Base-by-base conservation (phyloP, 2,888 invertebrate species). In the Drosophila aldrichi region DNA sequence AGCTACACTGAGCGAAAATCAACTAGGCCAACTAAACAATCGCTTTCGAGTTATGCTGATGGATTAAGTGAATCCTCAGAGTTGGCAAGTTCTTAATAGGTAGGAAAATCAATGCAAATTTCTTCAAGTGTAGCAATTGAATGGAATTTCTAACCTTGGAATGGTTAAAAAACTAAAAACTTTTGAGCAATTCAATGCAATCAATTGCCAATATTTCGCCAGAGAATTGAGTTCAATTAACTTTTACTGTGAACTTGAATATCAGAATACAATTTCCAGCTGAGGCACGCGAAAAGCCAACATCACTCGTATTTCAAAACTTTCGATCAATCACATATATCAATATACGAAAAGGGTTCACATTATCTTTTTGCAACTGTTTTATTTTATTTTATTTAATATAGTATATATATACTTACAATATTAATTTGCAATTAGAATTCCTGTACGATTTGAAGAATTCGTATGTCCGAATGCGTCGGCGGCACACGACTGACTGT, bases 151-250 rank as follows among this genome's bases (percentile, higher is more conserved):
- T 49, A 69, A 65, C 77, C 74, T 73, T 73, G 68, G 32, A 38
- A 32, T 55, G 20, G 14, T 32, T 40, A 25, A 36, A 36, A 32
- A 34, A 40, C 16, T 20, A 41, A 36, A 38, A 75, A 32, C 7
- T 49, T 46, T 46, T 18, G n/a, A 38, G 10, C 43, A 61, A 78
- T 55, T 59, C 62, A 60, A 36, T 38, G 25, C 68, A 65, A 65
- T 62, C n/a, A 70, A 72, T 71, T 68, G 72, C 8, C 73, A 66
- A 61, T 62, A 55, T 48, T 40, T 40, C 46, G 32, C 41, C 48
- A 49, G 25, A 9, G 34, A 77, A 83, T 85, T 73, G 29, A 70
- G 70, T 79, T 82, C 82, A 87, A 89, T 89, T 89, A 79, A 81
- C 75, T 76, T 41, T 38, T 22, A 56, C 64, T 70, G 76, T 86